Base-by-base conservation (phyloP, 2,888 invertebrate species). In the Andrena bicolor region DNA sequence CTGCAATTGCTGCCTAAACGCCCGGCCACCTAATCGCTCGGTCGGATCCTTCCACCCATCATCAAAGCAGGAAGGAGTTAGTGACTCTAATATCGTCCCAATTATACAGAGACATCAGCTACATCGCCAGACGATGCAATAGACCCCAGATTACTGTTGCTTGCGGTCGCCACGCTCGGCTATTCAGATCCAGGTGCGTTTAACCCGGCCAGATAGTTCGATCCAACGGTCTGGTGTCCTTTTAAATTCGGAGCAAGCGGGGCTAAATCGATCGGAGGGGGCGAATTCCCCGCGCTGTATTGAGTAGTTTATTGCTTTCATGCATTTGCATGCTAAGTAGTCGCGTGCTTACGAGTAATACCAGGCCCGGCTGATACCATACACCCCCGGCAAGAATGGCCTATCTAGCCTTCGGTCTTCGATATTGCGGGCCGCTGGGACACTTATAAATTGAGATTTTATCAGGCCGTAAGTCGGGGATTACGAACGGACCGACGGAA, bases 231-330 rank as follows among this genome's bases (percentile, higher is more conserved):
- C 51, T 23, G 60, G 71, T 61, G 82, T 71, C 76, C 86, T 85
- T 90, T 92, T 90, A 91, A 93, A 92, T 92, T 91, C 89, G 90
- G 89, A 90, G 89, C 90, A 90, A 88, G 84, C 80, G 80, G 71
- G 74, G 83, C 89, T 90, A 92, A 93, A 93, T 93, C 93, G 93
- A 93, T 93, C 92, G 93, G 83, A 56, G 56, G 56, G 56, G 83
- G 89, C 89, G 89, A 93, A 93, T 93, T 93, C 92, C 90, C 93
- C 88, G 92, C 92, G 90, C 92, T 92, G 92, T 93, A 93, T 93
- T 93, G 93, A 93, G 93, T 93, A 93, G 93, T 93, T 93, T 93
- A 93, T 93, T 93, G 93, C 93, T 93, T 93, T 93, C 93, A 93
- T 93, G 93, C 92, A 93, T 93, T 93, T 93, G 93, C 93, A 93